Percentiles rank a stretch among this genome's conserved stretches.
Conservation (phyloP, 2,113 vertebrate species). For the Nothobranchius kuhntae region DNA sequence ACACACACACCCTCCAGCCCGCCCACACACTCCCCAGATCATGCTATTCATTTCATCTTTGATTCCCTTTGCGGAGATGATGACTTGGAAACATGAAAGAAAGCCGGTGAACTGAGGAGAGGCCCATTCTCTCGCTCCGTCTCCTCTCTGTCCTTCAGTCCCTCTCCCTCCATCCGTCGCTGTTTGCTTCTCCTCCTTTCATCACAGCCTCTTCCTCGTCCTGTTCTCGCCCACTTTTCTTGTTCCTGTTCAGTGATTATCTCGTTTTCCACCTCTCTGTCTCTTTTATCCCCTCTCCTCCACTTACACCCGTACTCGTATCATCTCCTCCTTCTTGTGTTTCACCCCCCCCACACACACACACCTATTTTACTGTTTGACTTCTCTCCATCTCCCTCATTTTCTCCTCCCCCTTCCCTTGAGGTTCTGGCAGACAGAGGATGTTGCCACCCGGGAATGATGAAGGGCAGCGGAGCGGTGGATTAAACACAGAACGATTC, state of each 20-base stretch:
- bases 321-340: not conserved
- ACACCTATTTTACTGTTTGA: not conserved
- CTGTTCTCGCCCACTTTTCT: constrained; percentile 15
- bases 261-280: constrained; percentile 20
- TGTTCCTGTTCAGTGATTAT: constrained; percentile 43
- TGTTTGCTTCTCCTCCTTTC: constrained; percentile 2
- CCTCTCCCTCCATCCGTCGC: not conserved
- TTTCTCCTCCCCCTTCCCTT: constrained; percentile 32
- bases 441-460: constrained; percentile 67
- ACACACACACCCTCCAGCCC: constrained; percentile 21
- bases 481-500: constrained; percentile 72
- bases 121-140: constrained; percentile 43
- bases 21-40: constrained; percentile 55
- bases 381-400: not conserved
- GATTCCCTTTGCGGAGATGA: constrained; percentile 72
- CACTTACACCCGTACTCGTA: constrained; percentile 1
- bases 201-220: constrained; percentile 13
- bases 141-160: constrained; percentile 36
- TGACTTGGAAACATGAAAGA: constrained; percentile 67
- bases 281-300: constrained; percentile 7
- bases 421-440: constrained; percentile 51
- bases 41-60: constrained; percentile 69
- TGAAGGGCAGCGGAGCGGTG: constrained; percentile 62
- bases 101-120: constrained; percentile 52
- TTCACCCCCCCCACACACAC: not conserved